phyloP scores from a whole-genome alignment of 2,113 vertebrate genomes.

The Pluvianellus socialis region DNA sequence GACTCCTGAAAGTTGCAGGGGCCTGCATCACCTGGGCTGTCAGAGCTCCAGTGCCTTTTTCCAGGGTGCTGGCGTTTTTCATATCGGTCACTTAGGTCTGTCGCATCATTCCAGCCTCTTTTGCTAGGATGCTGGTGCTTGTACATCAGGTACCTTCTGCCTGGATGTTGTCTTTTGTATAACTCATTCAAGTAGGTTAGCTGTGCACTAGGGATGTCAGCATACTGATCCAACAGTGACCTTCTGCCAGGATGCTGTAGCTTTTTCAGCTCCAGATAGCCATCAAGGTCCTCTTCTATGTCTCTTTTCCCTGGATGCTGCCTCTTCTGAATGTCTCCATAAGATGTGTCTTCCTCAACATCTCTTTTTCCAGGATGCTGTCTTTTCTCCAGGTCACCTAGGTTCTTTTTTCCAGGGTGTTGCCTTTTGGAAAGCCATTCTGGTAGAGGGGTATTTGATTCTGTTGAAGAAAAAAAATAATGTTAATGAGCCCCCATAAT shows the following conservation, averaged over 20 bases:
- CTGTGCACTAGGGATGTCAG: conserved; percentile 57
- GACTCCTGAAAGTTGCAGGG: conserved; percentile 76
- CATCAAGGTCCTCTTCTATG: neutral
- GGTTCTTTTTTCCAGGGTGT: conserved; percentile 77
- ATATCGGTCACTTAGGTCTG: conserved; percentile 46
- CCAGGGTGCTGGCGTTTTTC: conserved; percentile 87
- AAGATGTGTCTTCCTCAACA: conserved; percentile 13
- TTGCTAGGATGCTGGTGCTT: conserved; percentile 81
- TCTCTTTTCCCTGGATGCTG: conserved; percentile 83
- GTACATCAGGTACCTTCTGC: conserved; percentile 76
- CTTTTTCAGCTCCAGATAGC: conserved; percentile 70
- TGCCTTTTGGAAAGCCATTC: conserved; percentile 82
- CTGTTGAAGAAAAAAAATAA: conserved; percentile 69
- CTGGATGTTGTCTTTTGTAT: conserved; percentile 84
- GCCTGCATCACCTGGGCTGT: conserved; percentile 65
- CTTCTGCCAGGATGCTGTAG: conserved; percentile 84
- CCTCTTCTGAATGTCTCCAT: conserved; percentile 56
- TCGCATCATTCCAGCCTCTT: conserved; percentile 66
- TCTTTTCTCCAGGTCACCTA: conserved; percentile 78
- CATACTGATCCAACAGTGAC: conserved; percentile 45
- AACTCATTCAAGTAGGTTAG: conserved; percentile 66
- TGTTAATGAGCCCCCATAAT: neutral
- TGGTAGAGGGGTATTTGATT: conserved; percentile 56
- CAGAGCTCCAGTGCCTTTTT: conserved; percentile 78
- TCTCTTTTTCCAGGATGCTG: conserved; percentile 86